Evolutionary conservation across 2,113 vertebrate genomes (phyloP).

Genomic region (Nerophis ophidion): DNA sequence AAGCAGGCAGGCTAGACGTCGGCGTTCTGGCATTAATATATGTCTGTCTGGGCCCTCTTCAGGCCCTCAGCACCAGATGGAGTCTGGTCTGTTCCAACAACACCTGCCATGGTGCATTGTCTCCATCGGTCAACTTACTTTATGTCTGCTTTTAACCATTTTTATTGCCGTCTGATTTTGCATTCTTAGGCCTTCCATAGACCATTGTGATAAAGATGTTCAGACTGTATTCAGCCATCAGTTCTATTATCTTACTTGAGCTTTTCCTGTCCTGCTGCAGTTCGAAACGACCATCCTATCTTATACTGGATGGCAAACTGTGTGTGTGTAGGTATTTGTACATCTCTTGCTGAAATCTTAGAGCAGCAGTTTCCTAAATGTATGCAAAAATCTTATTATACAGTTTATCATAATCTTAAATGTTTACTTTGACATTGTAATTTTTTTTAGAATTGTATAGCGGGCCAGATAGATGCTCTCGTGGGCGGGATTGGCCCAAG

Average conservation of each 20-base stretch:
- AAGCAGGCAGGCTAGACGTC: slow-evolving; percentile 61
- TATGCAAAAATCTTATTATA: no score
- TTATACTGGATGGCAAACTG: slow-evolving; percentile 35
- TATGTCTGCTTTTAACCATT: slow-evolving; percentile 10
- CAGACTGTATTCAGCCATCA: slow-evolving; percentile 21
- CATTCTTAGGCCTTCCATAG: no score
- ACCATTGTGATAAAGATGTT: slow-evolving; percentile 3
- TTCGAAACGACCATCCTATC: slow-evolving; percentile 17
- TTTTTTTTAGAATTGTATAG: no score
- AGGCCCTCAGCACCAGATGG: slow-evolving; percentile 72
- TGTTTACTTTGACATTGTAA: no score
- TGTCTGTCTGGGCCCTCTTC: slow-evolving; percentile 71
- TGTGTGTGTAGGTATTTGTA: background rate
- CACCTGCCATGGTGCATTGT: slow-evolving; percentile 71
- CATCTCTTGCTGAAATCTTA: background rate
- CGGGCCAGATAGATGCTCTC: no score
- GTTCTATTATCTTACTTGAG: slow-evolving; percentile 27
- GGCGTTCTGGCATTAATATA: slow-evolving; percentile 76
- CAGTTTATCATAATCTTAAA: no score
- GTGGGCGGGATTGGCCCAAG: no score
- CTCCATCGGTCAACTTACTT: slow-evolving; percentile 14
- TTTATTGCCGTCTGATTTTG: background rate
- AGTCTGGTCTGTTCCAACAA: slow-evolving; percentile 67
- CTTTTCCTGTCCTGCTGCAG: slow-evolving; percentile 7
- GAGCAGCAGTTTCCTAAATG: background rate